phyloP scores from a whole-genome alignment of 2,888 invertebrate genomes.

The Teleogryllus oceanicus region DNA sequence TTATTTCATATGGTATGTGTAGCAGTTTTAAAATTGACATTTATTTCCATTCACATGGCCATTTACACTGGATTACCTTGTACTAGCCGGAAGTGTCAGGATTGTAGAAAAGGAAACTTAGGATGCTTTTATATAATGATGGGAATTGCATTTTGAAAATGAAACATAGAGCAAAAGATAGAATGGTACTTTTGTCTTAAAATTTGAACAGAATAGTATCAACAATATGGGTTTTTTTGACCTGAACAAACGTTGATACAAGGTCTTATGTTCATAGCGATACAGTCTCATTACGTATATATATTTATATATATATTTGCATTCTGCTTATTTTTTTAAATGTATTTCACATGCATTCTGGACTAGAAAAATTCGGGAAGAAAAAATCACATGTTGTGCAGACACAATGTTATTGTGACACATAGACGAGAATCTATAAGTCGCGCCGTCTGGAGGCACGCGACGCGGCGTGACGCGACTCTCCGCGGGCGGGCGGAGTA shows the following conservation, averaged over 20 bases:
- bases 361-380: conserved; percentile 11
- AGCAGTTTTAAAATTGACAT: no score
- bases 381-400: background rate
- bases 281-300: conserved; percentile 4
- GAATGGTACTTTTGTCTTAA: conserved; percentile 1
- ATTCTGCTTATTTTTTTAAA: background rate
- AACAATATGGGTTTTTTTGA: background rate
- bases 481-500: background rate
- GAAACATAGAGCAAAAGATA: background rate
- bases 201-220: conserved; percentile 7
- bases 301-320: background rate
- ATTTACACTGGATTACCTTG: no score
- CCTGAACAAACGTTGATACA: background rate
- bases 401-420: background rate
- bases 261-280: background rate
- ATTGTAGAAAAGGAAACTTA: no score
- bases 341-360: background rate
- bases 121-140: background rate
- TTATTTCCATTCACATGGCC: no score
- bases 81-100: no score
- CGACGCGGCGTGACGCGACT: no score
- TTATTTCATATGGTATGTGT: no score
- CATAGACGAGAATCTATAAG: background rate
- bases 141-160: background rate
- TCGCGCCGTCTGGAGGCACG: no score